phyloP scores from a whole-genome alignment of 2,797 vertebrate species.

The Phataginus tricuspis region DNA sequence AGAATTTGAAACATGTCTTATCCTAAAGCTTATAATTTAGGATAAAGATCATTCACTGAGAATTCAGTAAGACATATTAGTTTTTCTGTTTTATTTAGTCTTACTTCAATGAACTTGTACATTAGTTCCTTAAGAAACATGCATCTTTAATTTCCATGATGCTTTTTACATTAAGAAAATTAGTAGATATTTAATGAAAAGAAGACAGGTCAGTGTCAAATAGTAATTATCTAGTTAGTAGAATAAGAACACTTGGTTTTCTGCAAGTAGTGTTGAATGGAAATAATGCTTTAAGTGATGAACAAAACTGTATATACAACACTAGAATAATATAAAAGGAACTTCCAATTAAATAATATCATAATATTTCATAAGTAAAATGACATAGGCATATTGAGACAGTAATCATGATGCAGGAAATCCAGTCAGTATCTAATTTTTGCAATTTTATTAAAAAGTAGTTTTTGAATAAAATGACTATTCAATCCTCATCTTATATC shows the following conservation, averaged over 20 bases:
- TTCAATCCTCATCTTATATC: background rate
- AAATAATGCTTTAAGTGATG: conserved; percentile 8
- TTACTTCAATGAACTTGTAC: background rate
- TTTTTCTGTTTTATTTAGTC: background rate
- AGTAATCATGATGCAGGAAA: background rate
- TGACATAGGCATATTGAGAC: background rate
- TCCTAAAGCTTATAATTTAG: background rate
- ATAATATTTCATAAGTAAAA: background rate
- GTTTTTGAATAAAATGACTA: background rate
- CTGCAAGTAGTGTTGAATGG: background rate
- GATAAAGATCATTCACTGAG: background rate
- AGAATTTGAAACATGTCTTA: background rate
- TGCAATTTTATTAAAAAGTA: background rate
- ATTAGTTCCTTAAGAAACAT: conserved; percentile 46
- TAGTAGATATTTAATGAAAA: conserved; percentile 51
- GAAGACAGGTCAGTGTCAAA: conserved; percentile 40
- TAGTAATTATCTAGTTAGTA: conserved; percentile 55
- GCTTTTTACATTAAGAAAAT: conserved; percentile 50
- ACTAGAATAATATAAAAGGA: background rate
- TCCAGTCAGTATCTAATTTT: background rate
- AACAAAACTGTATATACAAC: background rate
- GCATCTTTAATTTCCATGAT: conserved; percentile 20
- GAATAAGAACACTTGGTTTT: conserved; percentile 10
- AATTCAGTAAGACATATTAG: background rate
- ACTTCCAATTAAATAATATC: background rate